Evolutionary conservation across 2,797 vertebrate species (phyloP).

Genomic region (Mus spretus): DNA sequence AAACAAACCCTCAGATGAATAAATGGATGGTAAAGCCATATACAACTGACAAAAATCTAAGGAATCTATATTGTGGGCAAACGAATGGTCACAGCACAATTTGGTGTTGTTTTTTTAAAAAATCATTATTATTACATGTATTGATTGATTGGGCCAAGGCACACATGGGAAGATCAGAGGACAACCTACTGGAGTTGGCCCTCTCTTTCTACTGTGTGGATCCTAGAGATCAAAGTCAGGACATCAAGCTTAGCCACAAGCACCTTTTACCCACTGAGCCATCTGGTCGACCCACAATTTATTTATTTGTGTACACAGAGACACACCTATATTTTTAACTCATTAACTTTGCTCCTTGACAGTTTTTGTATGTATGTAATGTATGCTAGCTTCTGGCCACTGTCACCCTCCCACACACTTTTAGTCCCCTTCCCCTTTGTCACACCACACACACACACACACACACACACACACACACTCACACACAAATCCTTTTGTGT

Average conservation of each 20-base stretch:
- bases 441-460: no score
- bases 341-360: background rate
- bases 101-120: background rate
- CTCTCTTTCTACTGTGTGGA: background rate
- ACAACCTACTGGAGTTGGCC: background rate
- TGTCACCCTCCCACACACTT: background rate
- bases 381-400: background rate
- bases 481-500: background rate
- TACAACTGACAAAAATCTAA: background rate
- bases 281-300: background rate
- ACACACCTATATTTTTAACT: background rate
- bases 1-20: no score
- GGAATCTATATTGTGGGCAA: background rate
- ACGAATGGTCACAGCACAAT: background rate
- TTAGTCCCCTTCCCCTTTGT: background rate
- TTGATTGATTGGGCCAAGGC: background rate
- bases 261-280: background rate
- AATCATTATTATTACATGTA: background rate
- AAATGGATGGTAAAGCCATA: background rate
- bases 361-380: background rate
- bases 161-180: background rate
- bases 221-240: background rate
- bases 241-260: background rate
- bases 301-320: background rate
- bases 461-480: no score